Base-by-base conservation (phyloP, 2,113 vertebrate species). In the Apteryx owenii region DNA sequence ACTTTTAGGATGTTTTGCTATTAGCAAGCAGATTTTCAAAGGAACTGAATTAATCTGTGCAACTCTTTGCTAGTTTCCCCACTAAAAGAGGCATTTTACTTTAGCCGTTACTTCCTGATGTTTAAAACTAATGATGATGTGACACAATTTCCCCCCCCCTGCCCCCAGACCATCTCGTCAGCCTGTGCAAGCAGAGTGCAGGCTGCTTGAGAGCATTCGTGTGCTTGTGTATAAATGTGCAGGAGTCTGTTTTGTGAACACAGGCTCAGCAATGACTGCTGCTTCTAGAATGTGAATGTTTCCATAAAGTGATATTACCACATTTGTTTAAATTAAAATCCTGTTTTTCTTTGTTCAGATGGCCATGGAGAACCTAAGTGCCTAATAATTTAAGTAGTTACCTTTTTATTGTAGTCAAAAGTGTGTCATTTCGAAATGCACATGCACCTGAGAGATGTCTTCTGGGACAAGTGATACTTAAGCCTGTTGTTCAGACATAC, bases 1-100 rank as follows among this genome's bases (percentile, higher is more conserved):
- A 12, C 64, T 93, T 95, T 92, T 88, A 53, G 36, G 36, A 38
- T 89, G 42, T 60, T 95, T 87, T 94, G 81, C 56, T 14, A 6
- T 80, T 82, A 81, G 65, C 66, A 73, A 87, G 31, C 1, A 22
- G 22, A 76, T 81, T 90, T 75, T 28, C 86, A 28, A 65, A 17
- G 25, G 56, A 60, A 20, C 33, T 4, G 8, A 68, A 65, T 83
- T 70, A 88, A 42, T n/a, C 64, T 71, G 38, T 54, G 33, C 50
- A 73, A 51, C 61, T 44, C 16, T 60, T 70, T 79, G 68, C 18
- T 46, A 0, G 19, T 78, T 81, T 87, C 70, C 81, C 65, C 42
- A 33, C 9, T 53, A 42, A 79, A 71, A 81, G 77, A 54, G 29
- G 13, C 12, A 0, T 87, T 89, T 53, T 75, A 7, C 77, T 95